Evolutionary conservation across 2,888 invertebrate species (phyloP).

Genomic region (Apodemia hepburni): DNA sequence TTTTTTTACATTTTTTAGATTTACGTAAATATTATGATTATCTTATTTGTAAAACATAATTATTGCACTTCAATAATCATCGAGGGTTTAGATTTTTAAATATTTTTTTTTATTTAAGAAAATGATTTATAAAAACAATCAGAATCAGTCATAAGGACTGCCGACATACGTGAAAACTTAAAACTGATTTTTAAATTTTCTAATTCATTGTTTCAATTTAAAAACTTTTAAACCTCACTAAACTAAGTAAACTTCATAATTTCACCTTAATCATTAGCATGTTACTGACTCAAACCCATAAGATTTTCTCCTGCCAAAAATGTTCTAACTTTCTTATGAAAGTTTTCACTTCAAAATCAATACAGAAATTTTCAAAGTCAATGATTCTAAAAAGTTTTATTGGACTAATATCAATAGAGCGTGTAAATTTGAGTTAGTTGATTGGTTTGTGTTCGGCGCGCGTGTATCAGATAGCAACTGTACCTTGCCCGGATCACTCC

Average conservation of each 20-base stretch:
- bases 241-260: too few relatives aligned
- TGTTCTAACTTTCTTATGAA: background rate
- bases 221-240: too few relatives aligned
- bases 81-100: background rate
- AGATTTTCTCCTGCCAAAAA: background rate
- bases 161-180: too few relatives aligned
- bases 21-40: too few relatives aligned
- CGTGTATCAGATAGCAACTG: constrained; percentile 72
- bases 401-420: background rate
- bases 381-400: background rate
- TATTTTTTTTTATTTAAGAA: background rate
- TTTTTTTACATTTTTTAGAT: too few relatives aligned
- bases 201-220: too few relatives aligned
- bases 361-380: background rate
- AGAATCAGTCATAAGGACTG: too few relatives aligned
- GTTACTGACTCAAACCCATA: background rate
- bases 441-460: background rate
- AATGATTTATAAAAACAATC: too few relatives aligned
- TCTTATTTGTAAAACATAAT: too few relatives aligned
- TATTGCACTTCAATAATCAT: too few relatives aligned
- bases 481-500: constrained; percentile 91
- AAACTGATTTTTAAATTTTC: background rate
- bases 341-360: background rate
- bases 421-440: background rate
- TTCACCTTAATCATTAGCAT: too few relatives aligned